A percentile compares a stretch with the other conserved stretches of the same genome.
These are phyloP conservation scores for Orthonevra nobilis DNA, from an alignment of 2,888 invertebrate genomes.

Conservation along the genomic window DNA sequence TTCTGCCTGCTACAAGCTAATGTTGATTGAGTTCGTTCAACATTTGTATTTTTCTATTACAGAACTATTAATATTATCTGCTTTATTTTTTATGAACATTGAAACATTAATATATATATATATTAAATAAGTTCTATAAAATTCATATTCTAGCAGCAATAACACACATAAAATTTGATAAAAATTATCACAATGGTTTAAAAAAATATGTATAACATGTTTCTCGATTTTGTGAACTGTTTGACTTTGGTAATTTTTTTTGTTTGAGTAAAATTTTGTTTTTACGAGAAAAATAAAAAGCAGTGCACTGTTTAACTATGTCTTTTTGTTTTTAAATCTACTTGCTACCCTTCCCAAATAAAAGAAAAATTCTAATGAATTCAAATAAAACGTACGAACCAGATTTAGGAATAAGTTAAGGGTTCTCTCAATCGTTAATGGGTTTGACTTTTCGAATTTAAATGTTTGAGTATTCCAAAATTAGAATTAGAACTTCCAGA, in stretches of 20 bases:
- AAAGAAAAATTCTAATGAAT: too few species aligned
- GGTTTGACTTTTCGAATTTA: too few species aligned
- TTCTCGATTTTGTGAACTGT: constrained; percentile 20
- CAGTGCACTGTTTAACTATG: neutral
- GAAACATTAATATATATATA: constrained; percentile 37
- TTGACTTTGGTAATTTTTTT: constrained; percentile 51
- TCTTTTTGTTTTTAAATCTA: too few species aligned
- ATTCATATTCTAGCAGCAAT: constrained; percentile 50
- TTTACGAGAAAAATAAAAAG: neutral
- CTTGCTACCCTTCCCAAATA: too few species aligned
- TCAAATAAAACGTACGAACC: too few species aligned
- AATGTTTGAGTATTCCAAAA: too few species aligned
- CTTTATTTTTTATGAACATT: constrained; percentile 25
- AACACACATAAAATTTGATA: constrained; percentile 38
- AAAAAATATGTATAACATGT: constrained; percentile 32
- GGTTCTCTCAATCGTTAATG: too few species aligned
- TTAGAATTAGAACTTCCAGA: too few species aligned
- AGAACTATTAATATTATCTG: neutral
- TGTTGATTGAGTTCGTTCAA: constrained; percentile 3
- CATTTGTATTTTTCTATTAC: constrained; percentile 1
- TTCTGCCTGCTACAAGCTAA: constrained; percentile 11
- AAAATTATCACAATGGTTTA: constrained; percentile 39
- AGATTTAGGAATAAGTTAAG: too few species aligned
- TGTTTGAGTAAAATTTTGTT: neutral
- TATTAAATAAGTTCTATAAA: constrained; percentile 19